These are phyloP conservation scores for Hemichromis elongatus DNA, from an alignment of 2,113 vertebrate species.

Conservation along the genomic window DNA sequence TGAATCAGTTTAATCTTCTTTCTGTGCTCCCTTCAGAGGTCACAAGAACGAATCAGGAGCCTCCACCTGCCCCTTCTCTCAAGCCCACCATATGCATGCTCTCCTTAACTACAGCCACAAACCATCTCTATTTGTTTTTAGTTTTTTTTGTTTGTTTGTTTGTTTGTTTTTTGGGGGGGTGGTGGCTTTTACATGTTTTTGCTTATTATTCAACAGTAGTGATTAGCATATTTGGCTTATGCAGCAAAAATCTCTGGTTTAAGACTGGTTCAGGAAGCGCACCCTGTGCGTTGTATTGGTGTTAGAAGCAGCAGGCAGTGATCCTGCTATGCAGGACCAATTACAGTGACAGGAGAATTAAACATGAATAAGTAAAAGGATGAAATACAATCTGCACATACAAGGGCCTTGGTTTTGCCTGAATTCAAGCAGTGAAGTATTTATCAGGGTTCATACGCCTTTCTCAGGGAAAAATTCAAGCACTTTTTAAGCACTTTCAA, in stretches of 20 bases:
- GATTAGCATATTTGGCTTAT: background rate
- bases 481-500: too few relatives aligned
- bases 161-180: too few relatives aligned
- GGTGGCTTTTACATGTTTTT: background rate
- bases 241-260: fast-evolving
- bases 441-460: too few relatives aligned
- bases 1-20: background rate
- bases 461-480: too few relatives aligned
- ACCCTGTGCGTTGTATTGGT: fast-evolving
- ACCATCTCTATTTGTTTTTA: fast-evolving
- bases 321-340: background rate
- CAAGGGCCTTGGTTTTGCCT: background rate
- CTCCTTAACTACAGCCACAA: background rate
- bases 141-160: too few relatives aligned
- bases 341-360: background rate
- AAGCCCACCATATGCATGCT: fast-evolving
- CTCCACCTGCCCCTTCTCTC: background rate
- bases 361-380: background rate
- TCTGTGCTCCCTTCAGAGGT: background rate
- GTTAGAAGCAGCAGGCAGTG: background rate
- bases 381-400: background rate
- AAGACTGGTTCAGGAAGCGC: fast-evolving
- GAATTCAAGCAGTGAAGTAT: background rate
- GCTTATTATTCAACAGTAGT: background rate
- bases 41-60: fast-evolving